Evolutionary conservation across 2,797 vertebrate genomes (phyloP), one percentile per base, ranked within the genome.

Genomic region (Xenopus petersii): DNA sequence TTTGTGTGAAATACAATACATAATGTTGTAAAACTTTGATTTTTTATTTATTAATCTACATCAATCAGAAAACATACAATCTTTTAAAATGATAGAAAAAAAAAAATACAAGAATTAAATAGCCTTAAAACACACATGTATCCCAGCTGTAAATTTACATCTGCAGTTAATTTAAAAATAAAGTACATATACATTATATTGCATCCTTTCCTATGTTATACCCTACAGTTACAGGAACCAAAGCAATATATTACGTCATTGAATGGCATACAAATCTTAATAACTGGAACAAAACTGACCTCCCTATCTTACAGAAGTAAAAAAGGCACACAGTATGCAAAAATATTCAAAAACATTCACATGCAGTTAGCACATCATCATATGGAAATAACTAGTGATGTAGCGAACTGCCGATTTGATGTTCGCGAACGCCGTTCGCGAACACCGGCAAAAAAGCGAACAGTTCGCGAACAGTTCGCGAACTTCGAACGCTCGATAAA

Each of bases 1-100:
- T 62, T 73, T 67, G 21, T 65, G 64, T 73, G 70, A 77, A 64
- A 73, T 67, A 69, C 62, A 68, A 72, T 77, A 73, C 75, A 68
- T 77, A 6, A 42, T 1, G 6, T 42, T 6, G 36, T 42, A 42
- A 77, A 73, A 68, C 71, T 73, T 72, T 56, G 56, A 72, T 77
- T 73, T 73, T 64, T 61, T 65, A 7, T 68, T 73, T 64, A 77
- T 73, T 77, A 64, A 64, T 73, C 70, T 73, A 51, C 65, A 77
- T 73, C 75, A 24, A 77, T 77, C 64, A 63, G 62, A 49, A 47
- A 71, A 76, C 60, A 75, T 64, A 64, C 58, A 49, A 74, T 64
- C 70, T 70, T 56, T 42, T 10, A 51, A 71, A 76, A 76, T 42
- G 51, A 71, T 59, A 42, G 21, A 21, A 62, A 71, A 46, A 24